Evolutionary conservation across 2,888 invertebrate species (phyloP).

Genomic region (Serrognathus titanus): DNA sequence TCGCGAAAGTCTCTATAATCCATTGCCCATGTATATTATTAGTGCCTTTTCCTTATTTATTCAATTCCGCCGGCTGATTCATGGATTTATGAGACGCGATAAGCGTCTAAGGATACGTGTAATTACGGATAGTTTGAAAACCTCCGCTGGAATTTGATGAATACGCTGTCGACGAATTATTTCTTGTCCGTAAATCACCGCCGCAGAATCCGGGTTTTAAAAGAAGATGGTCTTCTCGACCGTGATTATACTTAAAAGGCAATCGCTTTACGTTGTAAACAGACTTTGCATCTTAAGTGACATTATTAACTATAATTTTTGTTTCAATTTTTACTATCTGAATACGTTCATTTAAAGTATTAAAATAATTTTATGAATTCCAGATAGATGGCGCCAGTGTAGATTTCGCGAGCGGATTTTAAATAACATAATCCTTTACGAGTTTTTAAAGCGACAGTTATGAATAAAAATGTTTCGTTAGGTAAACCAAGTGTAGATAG

Average conservation of each 20-base stretch:
- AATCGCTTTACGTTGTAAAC: background rate
- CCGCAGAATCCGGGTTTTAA: background rate
- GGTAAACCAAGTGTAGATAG: too few species aligned
- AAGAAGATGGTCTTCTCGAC: too few species aligned
- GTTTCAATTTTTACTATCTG: too few species aligned
- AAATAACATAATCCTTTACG: too few species aligned
- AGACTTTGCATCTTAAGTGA: too few species aligned
- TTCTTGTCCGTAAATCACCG: slow-evolving; percentile 21
- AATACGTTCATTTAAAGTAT: too few species aligned
- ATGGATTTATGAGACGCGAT: slow-evolving; percentile 10
- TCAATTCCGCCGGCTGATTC: slow-evolving; percentile 7
- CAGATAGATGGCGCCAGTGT: too few species aligned
- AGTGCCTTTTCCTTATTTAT: slow-evolving; percentile 8
- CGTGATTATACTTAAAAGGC: background rate
- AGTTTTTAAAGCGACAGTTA: too few species aligned
- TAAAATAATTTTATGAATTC: too few species aligned
- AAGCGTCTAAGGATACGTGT: background rate
- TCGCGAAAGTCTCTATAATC: background rate
- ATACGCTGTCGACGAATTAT: slow-evolving; percentile 24
- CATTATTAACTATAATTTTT: too few species aligned
- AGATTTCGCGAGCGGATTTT: too few species aligned
- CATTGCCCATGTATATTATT: slow-evolving; percentile 7
- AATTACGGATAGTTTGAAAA: slow-evolving; percentile 2
- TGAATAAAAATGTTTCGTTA: too few species aligned
- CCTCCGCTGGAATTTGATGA: slow-evolving; percentile 15